phyloP scores from a whole-genome alignment of 1,140 invertebrate genomes.

The Drosophila sucinea region DNA sequence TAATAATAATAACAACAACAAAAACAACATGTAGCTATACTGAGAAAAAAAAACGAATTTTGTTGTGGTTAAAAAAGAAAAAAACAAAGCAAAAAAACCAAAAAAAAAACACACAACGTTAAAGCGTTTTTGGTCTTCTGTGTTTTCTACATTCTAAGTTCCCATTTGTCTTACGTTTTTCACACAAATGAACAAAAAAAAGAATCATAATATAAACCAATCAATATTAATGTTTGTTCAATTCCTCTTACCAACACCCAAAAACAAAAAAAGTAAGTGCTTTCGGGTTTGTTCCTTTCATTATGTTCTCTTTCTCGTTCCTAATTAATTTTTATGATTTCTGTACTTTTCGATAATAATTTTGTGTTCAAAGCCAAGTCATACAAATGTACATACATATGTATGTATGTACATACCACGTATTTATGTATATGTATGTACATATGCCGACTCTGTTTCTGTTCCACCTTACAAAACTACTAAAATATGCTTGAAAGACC shows the following conservation, averaged over 20 bases:
- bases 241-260: constrained; percentile 37
- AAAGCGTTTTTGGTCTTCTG: constrained; percentile 33
- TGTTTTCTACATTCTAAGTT: constrained; percentile 54
- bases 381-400: constrained; percentile 30
- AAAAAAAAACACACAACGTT: background rate
- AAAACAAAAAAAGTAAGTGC: constrained; percentile 58
- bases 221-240: constrained; percentile 53
- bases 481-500: constrained; percentile 1
- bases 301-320: constrained; percentile 51
- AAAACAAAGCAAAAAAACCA: background rate
- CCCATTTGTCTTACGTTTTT: constrained; percentile 63
- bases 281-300: constrained; percentile 66
- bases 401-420: constrained; percentile 6
- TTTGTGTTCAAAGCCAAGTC: constrained; percentile 70
- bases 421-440: background rate
- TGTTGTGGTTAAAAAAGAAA: constrained; percentile 15
- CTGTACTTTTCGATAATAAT: constrained; percentile 37
- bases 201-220: constrained; percentile 47
- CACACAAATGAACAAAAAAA: constrained; percentile 46
- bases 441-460: constrained; percentile 3
- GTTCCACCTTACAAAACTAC: background rate
- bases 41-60: background rate
- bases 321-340: constrained; percentile 62
- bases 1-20: constrained; percentile 24
- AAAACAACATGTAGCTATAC: constrained; percentile 6